Conservation (phyloP, 23 tunicate genomes). For the Halocynthia roretzi region DNA sequence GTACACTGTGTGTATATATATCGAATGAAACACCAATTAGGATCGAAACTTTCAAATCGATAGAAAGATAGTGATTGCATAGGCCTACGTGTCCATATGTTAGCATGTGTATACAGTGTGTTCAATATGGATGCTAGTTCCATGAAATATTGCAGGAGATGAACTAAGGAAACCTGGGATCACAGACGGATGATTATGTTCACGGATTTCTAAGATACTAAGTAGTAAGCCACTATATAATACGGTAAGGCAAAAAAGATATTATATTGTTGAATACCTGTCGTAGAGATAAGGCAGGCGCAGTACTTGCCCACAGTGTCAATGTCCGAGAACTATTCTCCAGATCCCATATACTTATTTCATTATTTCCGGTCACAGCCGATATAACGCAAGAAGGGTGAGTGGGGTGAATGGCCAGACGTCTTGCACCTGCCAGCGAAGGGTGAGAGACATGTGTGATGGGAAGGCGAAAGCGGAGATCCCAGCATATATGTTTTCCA, state of each 20-base stretch:
- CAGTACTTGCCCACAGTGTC: constrained; percentile 84
- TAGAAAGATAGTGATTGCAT: too few relatives aligned
- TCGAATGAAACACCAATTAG: too few relatives aligned
- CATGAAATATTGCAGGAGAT: too few relatives aligned
- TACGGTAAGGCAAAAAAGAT: not conserved
- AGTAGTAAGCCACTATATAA: too few relatives aligned
- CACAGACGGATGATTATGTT: too few relatives aligned
- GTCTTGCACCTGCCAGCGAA: constrained; percentile 46
- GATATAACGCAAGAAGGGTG: constrained; percentile 64
- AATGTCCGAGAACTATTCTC: constrained; percentile 67
- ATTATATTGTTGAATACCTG: not conserved
- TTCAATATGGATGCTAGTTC: not conserved
- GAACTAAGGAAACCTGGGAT: not conserved
- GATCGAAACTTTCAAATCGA: too few relatives aligned
- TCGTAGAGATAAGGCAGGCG: constrained; percentile 48
- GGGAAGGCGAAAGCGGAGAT: constrained; percentile 78
- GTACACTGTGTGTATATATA: too few relatives aligned
- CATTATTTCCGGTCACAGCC: constrained; percentile 85
- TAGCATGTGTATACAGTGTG: too few relatives aligned
- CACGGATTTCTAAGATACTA: too few relatives aligned
- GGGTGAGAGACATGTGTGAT: constrained; percentile 69
- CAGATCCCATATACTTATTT: constrained; percentile 72
- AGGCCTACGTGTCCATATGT: too few relatives aligned
- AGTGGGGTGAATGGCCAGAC: constrained; percentile 51
- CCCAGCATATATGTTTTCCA: constrained; percentile 77